A percentile compares a stretch with the other conserved stretches of the same genome.
These are phyloP conservation scores for Trichopria drosophilae DNA, from an alignment of 2,888 invertebrate genomes.

Conservation along the genomic window DNA sequence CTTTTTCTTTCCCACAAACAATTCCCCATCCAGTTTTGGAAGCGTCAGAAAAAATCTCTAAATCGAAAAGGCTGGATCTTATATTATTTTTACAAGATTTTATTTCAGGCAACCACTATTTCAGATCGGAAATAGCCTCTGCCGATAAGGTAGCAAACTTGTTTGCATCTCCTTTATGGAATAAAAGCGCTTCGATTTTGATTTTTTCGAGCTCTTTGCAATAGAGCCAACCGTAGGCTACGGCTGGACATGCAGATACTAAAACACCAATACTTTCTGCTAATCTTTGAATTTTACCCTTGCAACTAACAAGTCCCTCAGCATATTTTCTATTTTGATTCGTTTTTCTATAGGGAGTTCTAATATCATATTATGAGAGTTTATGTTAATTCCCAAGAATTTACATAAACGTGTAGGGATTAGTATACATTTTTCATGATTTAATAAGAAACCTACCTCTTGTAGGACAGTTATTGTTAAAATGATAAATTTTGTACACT, in stretches of 20 bases:
- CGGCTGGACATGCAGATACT: slow-evolving; percentile 24
- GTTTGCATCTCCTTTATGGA: too few relatives aligned
- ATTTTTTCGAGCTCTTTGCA: slow-evolving; percentile 13
- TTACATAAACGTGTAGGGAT: not conserved
- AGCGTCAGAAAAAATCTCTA: not conserved
- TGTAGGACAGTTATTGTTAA: not conserved
- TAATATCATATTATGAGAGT: not conserved
- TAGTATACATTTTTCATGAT: not conserved
- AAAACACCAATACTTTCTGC: slow-evolving; percentile 13
- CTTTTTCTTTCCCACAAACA: not conserved
- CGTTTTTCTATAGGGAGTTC: not conserved
- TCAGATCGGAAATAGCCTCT: not conserved
- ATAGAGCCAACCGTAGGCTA: slow-evolving; percentile 23
- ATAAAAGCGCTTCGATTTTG: too few relatives aligned
- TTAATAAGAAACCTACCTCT: not conserved
- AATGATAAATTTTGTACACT: not conserved
- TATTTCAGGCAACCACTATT: not conserved
- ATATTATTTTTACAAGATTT: not conserved
- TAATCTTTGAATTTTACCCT: too few relatives aligned
- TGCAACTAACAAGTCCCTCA: not conserved
- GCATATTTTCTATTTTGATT: slow-evolving; percentile 1
- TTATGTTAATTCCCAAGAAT: not conserved
- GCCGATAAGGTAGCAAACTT: not conserved
- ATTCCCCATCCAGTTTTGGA: not conserved
- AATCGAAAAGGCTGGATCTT: not conserved